These are phyloP conservation scores for Coccyzus lansbergi DNA, from an alignment of 2,797 vertebrate genomes.

Conservation along the genomic window DNA sequence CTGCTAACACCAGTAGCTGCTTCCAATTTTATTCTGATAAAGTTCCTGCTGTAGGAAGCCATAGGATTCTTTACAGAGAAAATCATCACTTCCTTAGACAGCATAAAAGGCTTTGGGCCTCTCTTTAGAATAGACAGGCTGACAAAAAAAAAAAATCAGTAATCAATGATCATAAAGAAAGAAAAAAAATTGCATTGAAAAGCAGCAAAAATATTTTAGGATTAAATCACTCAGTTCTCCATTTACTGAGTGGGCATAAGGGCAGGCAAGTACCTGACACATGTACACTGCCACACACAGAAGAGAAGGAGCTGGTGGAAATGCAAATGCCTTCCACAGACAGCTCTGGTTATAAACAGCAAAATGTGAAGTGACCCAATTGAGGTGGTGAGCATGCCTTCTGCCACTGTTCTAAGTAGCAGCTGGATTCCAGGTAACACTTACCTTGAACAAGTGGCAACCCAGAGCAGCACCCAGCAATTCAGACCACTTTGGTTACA, in stretches of 20 bases:
- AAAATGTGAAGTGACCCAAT: neutral
- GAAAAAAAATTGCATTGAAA: constrained; percentile 35
- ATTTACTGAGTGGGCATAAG: neutral
- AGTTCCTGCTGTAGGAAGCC: constrained; percentile 47
- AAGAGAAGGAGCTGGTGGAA: neutral
- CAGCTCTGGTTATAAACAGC: neutral
- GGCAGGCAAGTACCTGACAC: neutral
- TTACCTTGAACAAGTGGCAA: neutral
- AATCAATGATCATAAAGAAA: constrained; percentile 13
- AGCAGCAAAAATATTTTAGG: neutral
- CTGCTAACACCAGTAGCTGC: constrained; percentile 29
- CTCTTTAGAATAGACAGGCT: constrained; percentile 1
- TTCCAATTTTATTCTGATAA: constrained; percentile 31
- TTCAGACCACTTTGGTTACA: neutral
- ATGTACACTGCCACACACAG: neutral
- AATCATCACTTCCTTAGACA: constrained; percentile 24
- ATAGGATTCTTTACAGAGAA: constrained; percentile 46
- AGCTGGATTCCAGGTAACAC: neutral
- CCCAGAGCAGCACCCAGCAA: neutral
- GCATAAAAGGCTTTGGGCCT: neutral
- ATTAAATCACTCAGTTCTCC: neutral
- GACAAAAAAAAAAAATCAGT: constrained; percentile 41
- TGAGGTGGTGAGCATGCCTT: neutral
- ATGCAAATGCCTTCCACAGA: accelerated
- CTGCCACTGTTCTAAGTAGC: accelerated